phyloP scores from a whole-genome alignment of 2,797 vertebrate genomes.

The Paguma larvata region DNA sequence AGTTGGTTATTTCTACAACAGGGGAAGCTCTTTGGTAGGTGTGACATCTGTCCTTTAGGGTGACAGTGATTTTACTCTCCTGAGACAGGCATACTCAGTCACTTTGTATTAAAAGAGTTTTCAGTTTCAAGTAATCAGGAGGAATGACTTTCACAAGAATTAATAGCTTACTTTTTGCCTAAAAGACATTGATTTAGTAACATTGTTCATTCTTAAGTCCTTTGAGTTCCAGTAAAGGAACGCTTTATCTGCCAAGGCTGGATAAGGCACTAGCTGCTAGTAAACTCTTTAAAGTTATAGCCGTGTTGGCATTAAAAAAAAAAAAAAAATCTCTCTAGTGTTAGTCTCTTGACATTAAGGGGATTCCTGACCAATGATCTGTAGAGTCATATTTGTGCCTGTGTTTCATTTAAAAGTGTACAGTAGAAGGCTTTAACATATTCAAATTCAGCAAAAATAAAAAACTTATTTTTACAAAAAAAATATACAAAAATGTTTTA shows the following conservation, averaged over 20 bases:
- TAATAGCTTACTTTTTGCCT: conserved; percentile 32
- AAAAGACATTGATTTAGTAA: conserved; percentile 13
- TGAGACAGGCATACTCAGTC: background rate
- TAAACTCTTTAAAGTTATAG: background rate
- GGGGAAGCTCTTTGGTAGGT: conserved; percentile 51
- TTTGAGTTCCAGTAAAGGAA: conserved; percentile 70
- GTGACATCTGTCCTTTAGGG: conserved; percentile 34
- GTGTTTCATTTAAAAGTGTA: background rate
- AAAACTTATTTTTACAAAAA: background rate
- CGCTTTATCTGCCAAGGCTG: background rate
- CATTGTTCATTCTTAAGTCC: conserved; percentile 57
- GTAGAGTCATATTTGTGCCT: background rate
- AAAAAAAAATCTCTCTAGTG: background rate
- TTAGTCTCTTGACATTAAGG: background rate
- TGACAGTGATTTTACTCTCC: conserved; percentile 58
- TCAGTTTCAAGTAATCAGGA: conserved; percentile 64
- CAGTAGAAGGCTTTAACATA: background rate
- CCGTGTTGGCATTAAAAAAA: background rate
- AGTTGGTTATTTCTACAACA: conserved; percentile 64
- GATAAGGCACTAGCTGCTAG: conserved; percentile 26
- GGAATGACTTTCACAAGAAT: background rate
- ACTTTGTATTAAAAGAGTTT: conserved; percentile 67
- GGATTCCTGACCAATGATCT: background rate
- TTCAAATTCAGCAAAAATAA: background rate
- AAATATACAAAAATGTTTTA: background rate